A percentile compares a stretch with the other conserved stretches of the same genome.
Conservation (phyloP, 2,797 vertebrate genomes). For the Meriones psammophilus region DNA sequence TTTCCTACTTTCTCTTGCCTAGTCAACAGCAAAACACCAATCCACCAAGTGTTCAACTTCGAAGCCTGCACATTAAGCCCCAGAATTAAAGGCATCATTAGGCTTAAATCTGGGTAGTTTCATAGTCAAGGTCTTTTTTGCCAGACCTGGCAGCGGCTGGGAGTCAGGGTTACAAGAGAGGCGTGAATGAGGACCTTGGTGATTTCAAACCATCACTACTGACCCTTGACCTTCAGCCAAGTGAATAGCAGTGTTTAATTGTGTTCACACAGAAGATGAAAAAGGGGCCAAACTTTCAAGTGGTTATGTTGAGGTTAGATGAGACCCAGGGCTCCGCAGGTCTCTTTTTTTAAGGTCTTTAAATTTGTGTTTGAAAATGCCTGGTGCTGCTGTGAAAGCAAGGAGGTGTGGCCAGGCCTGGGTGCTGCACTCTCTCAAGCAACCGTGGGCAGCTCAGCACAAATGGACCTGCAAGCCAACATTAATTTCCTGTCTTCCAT, state of each 20-base stretch:
- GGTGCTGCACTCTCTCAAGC: constrained; percentile 73
- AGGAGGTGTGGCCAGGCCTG: not conserved
- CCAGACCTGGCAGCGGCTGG: not conserved
- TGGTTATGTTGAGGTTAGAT: constrained; percentile 35
- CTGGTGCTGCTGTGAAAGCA: not conserved
- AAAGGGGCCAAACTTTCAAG: not conserved
- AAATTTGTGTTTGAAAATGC: constrained; percentile 7
- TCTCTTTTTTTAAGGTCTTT: not conserved
- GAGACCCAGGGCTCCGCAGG: not conserved
- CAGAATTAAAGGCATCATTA: not conserved
- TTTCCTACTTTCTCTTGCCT: not conserved
- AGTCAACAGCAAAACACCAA: not conserved
- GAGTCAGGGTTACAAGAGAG: accelerated
- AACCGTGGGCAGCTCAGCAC: constrained; percentile 80
- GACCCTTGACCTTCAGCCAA: not conserved
- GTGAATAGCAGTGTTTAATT: not conserved
- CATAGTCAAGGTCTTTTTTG: not conserved
- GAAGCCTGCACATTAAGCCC: not conserved
- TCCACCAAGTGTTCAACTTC: not conserved
- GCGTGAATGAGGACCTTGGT: not conserved
- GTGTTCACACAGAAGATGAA: constrained; percentile 43
- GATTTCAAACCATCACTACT: not conserved
- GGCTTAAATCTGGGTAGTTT: not conserved
- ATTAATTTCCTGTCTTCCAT: constrained; percentile 86
- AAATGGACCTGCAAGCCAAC: constrained; percentile 81